Evolutionary conservation across 2,797 vertebrate genomes (phyloP), one percentile per base, ranked within the genome.

Genomic region (Parauchenoglanis ngamensis): DNA sequence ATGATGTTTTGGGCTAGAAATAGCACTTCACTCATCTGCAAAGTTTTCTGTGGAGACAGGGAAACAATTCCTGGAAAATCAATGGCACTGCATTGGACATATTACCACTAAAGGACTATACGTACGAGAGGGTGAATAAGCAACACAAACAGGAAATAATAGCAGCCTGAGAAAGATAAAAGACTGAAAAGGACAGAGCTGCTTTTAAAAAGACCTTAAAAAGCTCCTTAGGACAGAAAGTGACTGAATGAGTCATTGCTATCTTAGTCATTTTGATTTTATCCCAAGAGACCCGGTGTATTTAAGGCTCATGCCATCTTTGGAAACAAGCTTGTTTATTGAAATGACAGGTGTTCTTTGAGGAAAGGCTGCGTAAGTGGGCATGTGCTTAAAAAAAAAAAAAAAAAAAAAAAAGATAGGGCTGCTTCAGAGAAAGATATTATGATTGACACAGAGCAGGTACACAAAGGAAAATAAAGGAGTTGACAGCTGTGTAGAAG

Each of bases 61-160:
- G 87, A 75, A 78, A 91, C 88, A 91, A 91, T 90, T 90, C 88
- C 89, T 90, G 90, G 89, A 91, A 90, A 90, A 84, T 85, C 85
- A 87, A 70, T 81, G 79, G 40, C 54, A 84, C 78, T 11, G 59
- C 77, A 59, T 76, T 75, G 63, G 46, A 83, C 63, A 87, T 59
- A 85, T 80, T 40, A 75, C 54, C 46, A 83, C 44, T 85, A 28
- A 73, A 86, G 40, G 73, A 44, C 63, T 73, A 61, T 85, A 59
- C 52, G 59, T 68, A 83, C 85, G 73, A 82, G 40, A 77, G 59
- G 84, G 70, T 67, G 78, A 90, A 89, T 70, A 67, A 85, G 70
- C n/a, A 75, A 68, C 35, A 78, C 86, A 88, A 90, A 90, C 81
- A 90, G 87, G 86, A 90, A 91, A 76, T 67, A 90, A 91, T 86